phyloP scores from a whole-genome alignment of 2,888 invertebrate species.

The Coenonympha arcania region DNA sequence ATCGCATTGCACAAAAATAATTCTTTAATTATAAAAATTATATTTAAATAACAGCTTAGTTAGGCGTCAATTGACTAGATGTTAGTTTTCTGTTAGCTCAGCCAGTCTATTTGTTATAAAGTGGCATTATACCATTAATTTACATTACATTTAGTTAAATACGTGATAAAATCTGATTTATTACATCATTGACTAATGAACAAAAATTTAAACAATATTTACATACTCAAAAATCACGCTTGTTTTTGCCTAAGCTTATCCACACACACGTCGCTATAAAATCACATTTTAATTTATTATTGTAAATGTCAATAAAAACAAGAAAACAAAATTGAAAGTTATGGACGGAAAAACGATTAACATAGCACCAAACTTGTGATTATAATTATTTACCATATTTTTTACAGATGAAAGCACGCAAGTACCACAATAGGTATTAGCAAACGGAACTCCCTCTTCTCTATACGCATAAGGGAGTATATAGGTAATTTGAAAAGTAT shows the following conservation, averaged over 20 bases:
- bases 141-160: not conserved
- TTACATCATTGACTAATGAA: too few relatives aligned
- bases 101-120: not conserved
- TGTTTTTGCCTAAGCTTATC: not conserved
- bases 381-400: too few relatives aligned
- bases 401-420: too few relatives aligned
- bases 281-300: not conserved
- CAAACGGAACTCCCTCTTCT: too few relatives aligned
- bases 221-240: too few relatives aligned
- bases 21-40: not conserved
- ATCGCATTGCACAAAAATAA: too few relatives aligned
- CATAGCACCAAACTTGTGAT: slow-evolving; percentile 10
- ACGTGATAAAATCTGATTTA: too few relatives aligned
- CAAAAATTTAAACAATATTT: too few relatives aligned
- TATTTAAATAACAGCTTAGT: not conserved
- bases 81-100: slow-evolving; percentile 1
- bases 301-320: not conserved
- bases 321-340: not conserved
- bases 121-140: not conserved
- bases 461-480: too few relatives aligned
- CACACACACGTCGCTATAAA: not conserved
- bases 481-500: too few relatives aligned
- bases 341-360: slow-evolving; percentile 12
- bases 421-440: too few relatives aligned
- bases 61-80: slow-evolving; percentile 8